These are phyloP conservation scores for Calephelis perditalis DNA, from an alignment of 2,888 invertebrate species.

Conservation along the genomic window DNA sequence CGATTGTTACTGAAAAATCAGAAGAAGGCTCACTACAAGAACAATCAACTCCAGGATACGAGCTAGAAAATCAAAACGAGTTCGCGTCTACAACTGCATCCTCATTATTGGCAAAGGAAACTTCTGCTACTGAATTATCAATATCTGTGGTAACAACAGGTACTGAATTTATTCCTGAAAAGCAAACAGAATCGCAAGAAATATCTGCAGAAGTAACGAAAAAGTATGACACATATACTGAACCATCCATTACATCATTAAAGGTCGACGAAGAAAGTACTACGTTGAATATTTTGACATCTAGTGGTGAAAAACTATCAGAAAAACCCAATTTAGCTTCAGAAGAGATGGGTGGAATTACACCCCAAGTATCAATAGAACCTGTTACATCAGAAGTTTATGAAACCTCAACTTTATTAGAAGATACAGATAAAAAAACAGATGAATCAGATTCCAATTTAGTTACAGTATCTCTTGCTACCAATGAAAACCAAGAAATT, in stretches of 20 bases:
- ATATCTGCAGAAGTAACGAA: slow-evolving; percentile 11
- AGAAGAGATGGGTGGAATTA: neutral
- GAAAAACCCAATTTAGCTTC: neutral
- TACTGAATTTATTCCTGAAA: neutral
- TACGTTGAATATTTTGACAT: neutral
- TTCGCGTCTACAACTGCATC: neutral
- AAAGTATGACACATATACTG: neutral
- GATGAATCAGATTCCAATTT: slow-evolving; percentile 11
- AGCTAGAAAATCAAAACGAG: slow-evolving; percentile 3
- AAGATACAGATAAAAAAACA: slow-evolving; percentile 18
- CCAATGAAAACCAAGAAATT: neutral
- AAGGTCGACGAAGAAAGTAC: neutral
- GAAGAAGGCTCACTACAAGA: slow-evolving; percentile 19
- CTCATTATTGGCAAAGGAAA: neutral
- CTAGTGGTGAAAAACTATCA: neutral
- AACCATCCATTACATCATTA: neutral
- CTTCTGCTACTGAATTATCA: slow-evolving; percentile 1
- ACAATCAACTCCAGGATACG: neutral
- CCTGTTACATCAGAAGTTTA: neutral
- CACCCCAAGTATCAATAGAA: neutral
- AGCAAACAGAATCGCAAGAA: slow-evolving; percentile 12
- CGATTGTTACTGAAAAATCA: slow-evolving; percentile 14
- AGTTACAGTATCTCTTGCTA: neutral
- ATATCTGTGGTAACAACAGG: neutral
- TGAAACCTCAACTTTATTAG: neutral